These are phyloP conservation scores for Ranitomeya imitator DNA, from an alignment of 2,113 vertebrate genomes.

Conservation along the genomic window DNA sequence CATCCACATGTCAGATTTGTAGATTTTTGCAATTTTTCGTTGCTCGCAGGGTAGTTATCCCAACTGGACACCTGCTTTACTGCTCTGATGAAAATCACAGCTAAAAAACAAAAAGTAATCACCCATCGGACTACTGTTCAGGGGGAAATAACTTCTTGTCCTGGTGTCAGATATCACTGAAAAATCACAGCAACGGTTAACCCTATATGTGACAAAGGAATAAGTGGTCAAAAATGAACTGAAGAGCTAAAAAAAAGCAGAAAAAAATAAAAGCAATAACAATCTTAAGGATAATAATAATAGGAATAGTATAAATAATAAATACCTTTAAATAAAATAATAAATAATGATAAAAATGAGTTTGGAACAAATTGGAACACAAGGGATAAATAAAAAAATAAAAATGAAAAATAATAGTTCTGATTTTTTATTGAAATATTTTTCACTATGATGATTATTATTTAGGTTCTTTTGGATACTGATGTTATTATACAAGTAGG, in stretches of 20 bases:
- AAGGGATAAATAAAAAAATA: neutral
- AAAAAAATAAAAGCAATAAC: neutral
- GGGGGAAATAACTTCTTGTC: neutral
- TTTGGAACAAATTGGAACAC: no score
- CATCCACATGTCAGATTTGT: slow-evolving; percentile 54
- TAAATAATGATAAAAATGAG: neutral
- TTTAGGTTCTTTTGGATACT: neutral
- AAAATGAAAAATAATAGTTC: neutral
- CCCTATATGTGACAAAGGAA: neutral
- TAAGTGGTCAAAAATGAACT: neutral
- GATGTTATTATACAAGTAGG: neutral
- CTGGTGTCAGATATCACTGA: neutral
- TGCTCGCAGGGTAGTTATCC: neutral
- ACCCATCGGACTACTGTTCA: slow-evolving; percentile 18
- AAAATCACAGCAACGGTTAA: neutral
- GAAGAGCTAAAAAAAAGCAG: no score
- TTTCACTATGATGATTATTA: neutral
- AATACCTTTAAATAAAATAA: neutral
- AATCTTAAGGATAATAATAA: neutral
- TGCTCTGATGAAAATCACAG: slow-evolving; percentile 1
- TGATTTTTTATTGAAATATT: neutral
- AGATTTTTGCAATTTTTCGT: slow-evolving; percentile 23
- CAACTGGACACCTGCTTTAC: slow-evolving; percentile 44
- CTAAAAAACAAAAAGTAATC: slow-evolving; percentile 8
- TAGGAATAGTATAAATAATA: neutral